phyloP scores from a whole-genome alignment of 2,113 vertebrate species.

The Nettapus auritus region DNA sequence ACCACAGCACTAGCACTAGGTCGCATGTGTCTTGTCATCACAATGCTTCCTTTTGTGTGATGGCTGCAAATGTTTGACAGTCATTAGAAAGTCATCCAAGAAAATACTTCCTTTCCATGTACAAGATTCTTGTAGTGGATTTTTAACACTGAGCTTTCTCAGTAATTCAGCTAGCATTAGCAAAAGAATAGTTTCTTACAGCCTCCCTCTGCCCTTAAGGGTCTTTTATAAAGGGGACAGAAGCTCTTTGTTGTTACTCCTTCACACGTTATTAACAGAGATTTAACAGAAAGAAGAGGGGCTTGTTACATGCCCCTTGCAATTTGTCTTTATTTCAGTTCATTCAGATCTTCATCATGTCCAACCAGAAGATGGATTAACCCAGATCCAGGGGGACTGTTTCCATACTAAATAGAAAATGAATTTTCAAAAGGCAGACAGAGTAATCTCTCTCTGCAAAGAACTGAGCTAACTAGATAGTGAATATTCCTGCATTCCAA shows the following conservation, averaged over 20 bases:
- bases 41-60: conserved; percentile 71
- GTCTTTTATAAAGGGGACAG: conserved; percentile 67
- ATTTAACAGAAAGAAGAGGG: conserved; percentile 58
- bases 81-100: conserved; percentile 72
- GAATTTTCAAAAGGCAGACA: conserved; percentile 7
- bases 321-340: conserved; percentile 62
- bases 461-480: not conserved
- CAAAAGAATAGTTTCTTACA: conserved; percentile 73
- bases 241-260: conserved; percentile 70
- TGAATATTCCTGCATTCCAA: not conserved
- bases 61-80: conserved; percentile 71
- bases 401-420: conserved; percentile 58
- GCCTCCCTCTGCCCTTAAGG: conserved; percentile 56
- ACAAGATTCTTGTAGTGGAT: conserved; percentile 56
- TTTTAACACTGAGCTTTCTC: conserved; percentile 70
- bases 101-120: conserved; percentile 73
- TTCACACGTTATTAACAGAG: conserved; percentile 71
- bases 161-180: conserved; percentile 68
- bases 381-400: conserved; percentile 27
- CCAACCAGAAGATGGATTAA: conserved; percentile 56
- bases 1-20: not conserved
- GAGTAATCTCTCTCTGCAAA: conserved; percentile 29
- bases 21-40: conserved; percentile 29
- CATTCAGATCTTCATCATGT: conserved; percentile 62
- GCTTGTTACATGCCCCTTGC: conserved; percentile 45